Evolutionary conservation across 2,888 invertebrate species (phyloP).

Genomic region (Amblyjoppa proteus): DNA sequence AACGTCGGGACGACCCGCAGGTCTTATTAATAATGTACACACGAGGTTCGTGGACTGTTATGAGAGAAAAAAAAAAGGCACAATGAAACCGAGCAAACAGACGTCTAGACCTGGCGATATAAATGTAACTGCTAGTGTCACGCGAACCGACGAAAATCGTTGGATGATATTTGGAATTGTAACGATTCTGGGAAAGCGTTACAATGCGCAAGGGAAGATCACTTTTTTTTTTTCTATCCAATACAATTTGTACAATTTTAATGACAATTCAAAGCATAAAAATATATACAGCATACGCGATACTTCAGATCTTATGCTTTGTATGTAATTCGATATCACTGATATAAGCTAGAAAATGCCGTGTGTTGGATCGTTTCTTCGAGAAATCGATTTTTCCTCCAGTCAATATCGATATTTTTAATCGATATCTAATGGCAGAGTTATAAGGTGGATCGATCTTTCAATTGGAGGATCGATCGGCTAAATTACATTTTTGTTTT

Average conservation of each 20-base stretch:
- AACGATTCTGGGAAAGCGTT: not conserved
- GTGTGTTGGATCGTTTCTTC: no score
- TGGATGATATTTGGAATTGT: not conserved
- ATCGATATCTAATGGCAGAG: no score
- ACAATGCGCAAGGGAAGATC: not conserved
- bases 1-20: not conserved
- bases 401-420: no score
- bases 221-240: not conserved
- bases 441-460: no score
- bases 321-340: no score
- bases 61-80: not conserved
- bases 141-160: not conserved
- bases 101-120: not conserved
- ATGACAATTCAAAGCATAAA: not conserved
- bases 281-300: not conserved
- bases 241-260: not conserved
- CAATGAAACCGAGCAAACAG: conserved; percentile 7
- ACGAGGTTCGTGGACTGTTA: not conserved
- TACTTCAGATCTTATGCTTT: not conserved
- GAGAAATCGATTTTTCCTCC: no score
- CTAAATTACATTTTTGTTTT: no score
- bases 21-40: not conserved
- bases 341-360: no score
- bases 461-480: no score
- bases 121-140: not conserved